These are phyloP conservation scores for Budorcas taxicolor DNA, from an alignment of 2,113 vertebrate genomes.

Conservation along the genomic window DNA sequence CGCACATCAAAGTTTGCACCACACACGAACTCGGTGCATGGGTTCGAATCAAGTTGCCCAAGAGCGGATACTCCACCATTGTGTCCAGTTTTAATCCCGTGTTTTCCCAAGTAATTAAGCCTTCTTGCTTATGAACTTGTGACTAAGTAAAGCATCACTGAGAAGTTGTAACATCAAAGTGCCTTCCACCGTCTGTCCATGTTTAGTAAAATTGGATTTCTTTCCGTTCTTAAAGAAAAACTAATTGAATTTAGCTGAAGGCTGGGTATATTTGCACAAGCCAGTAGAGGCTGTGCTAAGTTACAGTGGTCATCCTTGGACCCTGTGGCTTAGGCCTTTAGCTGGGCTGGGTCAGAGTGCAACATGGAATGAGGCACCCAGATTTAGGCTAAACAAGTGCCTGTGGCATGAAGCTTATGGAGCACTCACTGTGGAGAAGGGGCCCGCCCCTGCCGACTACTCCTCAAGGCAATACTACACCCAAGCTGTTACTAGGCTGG, in stretches of 20 bases:
- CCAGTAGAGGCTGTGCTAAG: slow-evolving; percentile 72
- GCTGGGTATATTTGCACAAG: slow-evolving; percentile 74
- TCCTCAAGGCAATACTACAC: slow-evolving; percentile 1
- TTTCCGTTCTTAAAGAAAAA: slow-evolving; percentile 72
- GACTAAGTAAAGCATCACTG: slow-evolving; percentile 81
- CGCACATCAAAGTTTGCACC: slow-evolving; percentile 83
- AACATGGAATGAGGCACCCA: slow-evolving; percentile 11
- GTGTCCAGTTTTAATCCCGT: slow-evolving; percentile 77
- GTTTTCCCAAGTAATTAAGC: slow-evolving; percentile 84
- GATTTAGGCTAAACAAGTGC: slow-evolving; percentile 29
- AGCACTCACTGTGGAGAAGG: background rate
- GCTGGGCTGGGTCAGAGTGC: slow-evolving; percentile 31
- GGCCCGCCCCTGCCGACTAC: background rate
- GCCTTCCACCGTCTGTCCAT: slow-evolving; percentile 74
- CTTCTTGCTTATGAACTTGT: slow-evolving; percentile 86
- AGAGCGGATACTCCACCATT: slow-evolving; percentile 82
- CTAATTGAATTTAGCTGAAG: slow-evolving; percentile 84
- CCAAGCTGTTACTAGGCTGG: slow-evolving; percentile 48
- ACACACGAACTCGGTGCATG: slow-evolving; percentile 83
- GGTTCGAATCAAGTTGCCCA: slow-evolving; percentile 71
- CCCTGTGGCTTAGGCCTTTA: slow-evolving; percentile 54
- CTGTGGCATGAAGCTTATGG: slow-evolving; percentile 22
- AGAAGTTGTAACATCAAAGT: slow-evolving; percentile 85
- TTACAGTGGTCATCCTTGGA: slow-evolving; percentile 70
- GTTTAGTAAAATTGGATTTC: slow-evolving; percentile 91